Base-by-base conservation (phyloP, 2,888 invertebrate species). In the Acleris emargana region DNA sequence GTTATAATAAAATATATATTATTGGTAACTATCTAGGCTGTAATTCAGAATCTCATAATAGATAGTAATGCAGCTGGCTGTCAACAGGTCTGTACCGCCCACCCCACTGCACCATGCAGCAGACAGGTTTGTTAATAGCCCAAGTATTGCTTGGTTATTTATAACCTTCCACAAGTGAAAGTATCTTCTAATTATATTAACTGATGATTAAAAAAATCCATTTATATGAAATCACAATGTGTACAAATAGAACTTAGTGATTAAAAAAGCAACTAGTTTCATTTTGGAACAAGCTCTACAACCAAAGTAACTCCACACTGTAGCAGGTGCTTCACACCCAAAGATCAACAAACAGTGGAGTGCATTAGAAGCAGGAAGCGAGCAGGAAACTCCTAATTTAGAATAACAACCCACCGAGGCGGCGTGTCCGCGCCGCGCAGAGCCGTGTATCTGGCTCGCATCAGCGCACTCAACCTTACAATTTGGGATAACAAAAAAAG, bases 361-460 rank as follows among this genome's bases (percentile, higher is more conserved):
- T 52, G 47, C 47, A 53, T 47, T 64, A 25, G 6, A 47, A 53
- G 47, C 13, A 52, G 63, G 63, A 58, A 64, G 58, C 58, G 63
- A 43, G 18, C 58, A 63, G 63, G 52, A 64, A 64, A 58, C 53
- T 58, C 63, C 58, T 47, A 58, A 58, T 64, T 47, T 58, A 64
- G 63, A 64, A 53, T 58, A 53, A 64, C 58, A 58, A 64, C 25
- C 50, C 28, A 45, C 42, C 58, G 58, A n/a, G 63, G 7, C 63
- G 63, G 45, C 17, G 17, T 20, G 20, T 22, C 17, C 45, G 42
- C 43, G 52, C 55, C 42, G 55, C 25, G n/a, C n/a, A n/a, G n/a
- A n/a, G n/a, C 43, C 17, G 22, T 45, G 57, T 45, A 42, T 61
- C 61, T 54, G 61, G 53, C 32, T 43, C 45, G 13, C 47, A 20